These are phyloP conservation scores for Cheilosia scutellata DNA, from an alignment of 2,888 invertebrate genomes.

Conservation along the genomic window DNA sequence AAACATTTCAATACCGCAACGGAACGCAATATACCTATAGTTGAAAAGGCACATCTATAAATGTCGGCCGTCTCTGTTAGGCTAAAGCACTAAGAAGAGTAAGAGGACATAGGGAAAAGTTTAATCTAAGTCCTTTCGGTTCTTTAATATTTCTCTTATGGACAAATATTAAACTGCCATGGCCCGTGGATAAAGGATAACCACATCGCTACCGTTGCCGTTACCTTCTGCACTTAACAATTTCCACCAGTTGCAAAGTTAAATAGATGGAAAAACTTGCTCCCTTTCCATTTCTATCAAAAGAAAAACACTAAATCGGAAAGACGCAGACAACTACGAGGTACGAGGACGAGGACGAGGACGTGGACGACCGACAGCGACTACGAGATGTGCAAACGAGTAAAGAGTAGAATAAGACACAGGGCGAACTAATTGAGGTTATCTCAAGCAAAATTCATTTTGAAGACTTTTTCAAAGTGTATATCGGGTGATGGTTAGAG, in stretches of 20 bases:
- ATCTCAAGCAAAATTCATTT: conserved; percentile 60
- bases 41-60: conserved; percentile 23
- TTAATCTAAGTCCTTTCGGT: conserved; percentile 20
- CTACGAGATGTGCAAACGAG: conserved; percentile 8
- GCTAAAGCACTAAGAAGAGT: neutral
- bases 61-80: conserved; percentile 20
- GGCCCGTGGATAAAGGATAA: conserved; percentile 40
- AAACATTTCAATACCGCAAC: conserved; percentile 1
- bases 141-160: conserved; percentile 39
- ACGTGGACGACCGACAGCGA: conserved; percentile 7
- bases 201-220: conserved; percentile 44
- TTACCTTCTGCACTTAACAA: conserved; percentile 55
- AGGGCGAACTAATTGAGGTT: conserved; percentile 71
- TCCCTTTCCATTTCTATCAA: conserved; percentile 26
- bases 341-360: conserved; percentile 18
- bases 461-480: conserved; percentile 40
- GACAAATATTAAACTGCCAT: conserved; percentile 61
- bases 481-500: neutral
- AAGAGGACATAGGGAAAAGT: neutral
- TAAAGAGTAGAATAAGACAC: conserved; percentile 24
- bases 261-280: conserved; percentile 71
- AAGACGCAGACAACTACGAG: conserved; percentile 18
- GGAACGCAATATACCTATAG: neutral
- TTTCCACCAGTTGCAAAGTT: conserved; percentile 71
- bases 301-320: conserved; percentile 49